These are phyloP conservation scores for Cheiracanthium punctorium DNA, from an alignment of 2,888 invertebrate genomes.

Conservation along the genomic window DNA sequence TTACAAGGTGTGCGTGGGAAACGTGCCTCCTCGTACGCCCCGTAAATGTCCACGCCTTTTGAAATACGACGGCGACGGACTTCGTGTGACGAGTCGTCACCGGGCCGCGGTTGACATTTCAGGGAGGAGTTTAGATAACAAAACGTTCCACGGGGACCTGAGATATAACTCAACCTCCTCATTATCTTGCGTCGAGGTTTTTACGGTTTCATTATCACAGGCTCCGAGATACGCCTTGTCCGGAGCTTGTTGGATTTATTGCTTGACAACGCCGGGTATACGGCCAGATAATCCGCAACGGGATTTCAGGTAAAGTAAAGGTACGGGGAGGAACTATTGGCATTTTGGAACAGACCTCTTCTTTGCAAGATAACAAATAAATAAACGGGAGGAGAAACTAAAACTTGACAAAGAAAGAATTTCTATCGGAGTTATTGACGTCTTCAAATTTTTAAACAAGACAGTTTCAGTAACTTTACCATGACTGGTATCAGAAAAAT, in stretches of 20 bases:
- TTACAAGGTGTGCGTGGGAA: no score
- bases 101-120: neutral
- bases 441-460: no score
- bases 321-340: no score
- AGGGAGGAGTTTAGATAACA: neutral
- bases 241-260: neutral
- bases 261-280: neutral
- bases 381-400: no score
- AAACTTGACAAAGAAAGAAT: no score
- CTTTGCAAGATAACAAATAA: no score
- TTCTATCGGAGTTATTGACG: no score
- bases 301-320: neutral
- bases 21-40: no score
- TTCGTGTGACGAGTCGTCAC: neutral
- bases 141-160: neutral
- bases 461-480: no score
- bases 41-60: constrained; percentile 5
- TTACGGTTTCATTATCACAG: constrained; percentile 10
- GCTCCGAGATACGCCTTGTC: neutral
- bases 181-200: constrained; percentile 6
- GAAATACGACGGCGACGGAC: neutral
- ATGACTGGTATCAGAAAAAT: no score
- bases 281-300: neutral
- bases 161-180: neutral
- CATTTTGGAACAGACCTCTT: no score